Evolutionary conservation across 2,797 vertebrate species (phyloP), one percentile per base, ranked within the genome.

Genomic region (Triplophysa yarkandensis): DNA sequence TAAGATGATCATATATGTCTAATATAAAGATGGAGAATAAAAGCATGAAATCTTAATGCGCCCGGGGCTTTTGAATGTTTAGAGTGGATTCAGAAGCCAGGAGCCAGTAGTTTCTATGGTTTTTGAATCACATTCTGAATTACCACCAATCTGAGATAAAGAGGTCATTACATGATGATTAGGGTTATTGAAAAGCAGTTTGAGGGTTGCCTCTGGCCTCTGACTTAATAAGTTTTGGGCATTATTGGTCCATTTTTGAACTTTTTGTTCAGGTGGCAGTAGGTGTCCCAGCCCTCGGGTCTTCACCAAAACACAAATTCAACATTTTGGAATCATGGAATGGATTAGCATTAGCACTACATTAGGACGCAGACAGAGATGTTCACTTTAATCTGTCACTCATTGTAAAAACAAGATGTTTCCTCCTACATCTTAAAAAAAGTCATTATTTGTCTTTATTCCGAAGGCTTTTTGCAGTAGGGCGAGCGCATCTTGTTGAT

Each of bases 1-100:
- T 55, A 55, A 55, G 5, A 17, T 90, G 85, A 88, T 90, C 90
- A 89, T 86, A 78, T 76, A 87, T 85, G 83, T 85, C 41, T 88
- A 83, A 87, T 74, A 63, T 66, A 34, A 23, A 55, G 41, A 48
- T 52, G 9, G 46, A 55, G 17, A 57, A 57, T 69, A 57, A 58
- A 44, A 60, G 27, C 39, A 11, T 34, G 8, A 58, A 69, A 60
- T 46, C n/a, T 17, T 27, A 36, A 32, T 23, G 52, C 16, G 19
- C 30, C 54, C 44, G 19, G 36, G 28, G 32, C 28, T 48, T 10
- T 6, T 71, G 52, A 36, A 28, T 63, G 19, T 21, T 32, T 30
- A 30, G 48, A 19, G 17, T 36, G 13, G 10, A 23, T 52, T 8
- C 21, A 19, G 30, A 25, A 68, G 50, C 57, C 19, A 5, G 21